phyloP scores from a whole-genome alignment of 2,888 invertebrate species.

The Pimpla rufipes region DNA sequence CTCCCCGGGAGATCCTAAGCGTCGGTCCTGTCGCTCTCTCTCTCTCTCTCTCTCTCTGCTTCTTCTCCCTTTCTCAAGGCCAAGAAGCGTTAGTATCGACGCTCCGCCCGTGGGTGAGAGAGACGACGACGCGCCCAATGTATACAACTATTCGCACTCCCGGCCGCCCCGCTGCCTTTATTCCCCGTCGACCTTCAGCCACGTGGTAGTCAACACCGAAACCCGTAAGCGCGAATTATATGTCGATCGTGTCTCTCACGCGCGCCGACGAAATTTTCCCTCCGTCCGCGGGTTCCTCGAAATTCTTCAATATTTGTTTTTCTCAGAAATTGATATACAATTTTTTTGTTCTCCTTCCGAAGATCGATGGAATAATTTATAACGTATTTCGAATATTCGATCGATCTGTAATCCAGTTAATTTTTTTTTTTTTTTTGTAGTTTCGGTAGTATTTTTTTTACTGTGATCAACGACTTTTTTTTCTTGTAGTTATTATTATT shows the following conservation, averaged over 20 bases:
- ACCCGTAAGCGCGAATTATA: conserved; percentile 5
- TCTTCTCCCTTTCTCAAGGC: conserved; percentile 51
- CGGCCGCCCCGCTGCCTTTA: not conserved
- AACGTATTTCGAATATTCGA: too few species aligned
- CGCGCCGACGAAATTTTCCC: conserved; percentile 20
- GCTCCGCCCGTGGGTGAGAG: conserved; percentile 54
- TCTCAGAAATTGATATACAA: too few species aligned
- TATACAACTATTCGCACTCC: conserved; percentile 39
- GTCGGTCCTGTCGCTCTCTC: not conserved
- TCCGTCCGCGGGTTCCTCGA: not conserved
- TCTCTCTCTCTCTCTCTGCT: not conserved
- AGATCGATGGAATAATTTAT: too few species aligned
- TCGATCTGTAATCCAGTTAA: not conserved
- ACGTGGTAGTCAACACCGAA: conserved; percentile 51
- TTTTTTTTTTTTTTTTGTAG: not conserved
- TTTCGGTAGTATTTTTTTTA: too few species aligned
- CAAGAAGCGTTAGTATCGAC: conserved; percentile 55
- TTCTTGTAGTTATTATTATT: too few species aligned
- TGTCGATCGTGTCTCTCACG: conserved; percentile 47
- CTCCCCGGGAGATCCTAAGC: conserved; percentile 2
- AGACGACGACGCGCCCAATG: not conserved
- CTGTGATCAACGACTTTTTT: too few species aligned
- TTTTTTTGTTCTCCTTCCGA: too few species aligned
- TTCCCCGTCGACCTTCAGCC: conserved; percentile 60
- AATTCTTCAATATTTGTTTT: too few species aligned